Evolutionary conservation across 2,113 vertebrate genomes (phyloP).

Genomic region (Formicarius rufipectus): DNA sequence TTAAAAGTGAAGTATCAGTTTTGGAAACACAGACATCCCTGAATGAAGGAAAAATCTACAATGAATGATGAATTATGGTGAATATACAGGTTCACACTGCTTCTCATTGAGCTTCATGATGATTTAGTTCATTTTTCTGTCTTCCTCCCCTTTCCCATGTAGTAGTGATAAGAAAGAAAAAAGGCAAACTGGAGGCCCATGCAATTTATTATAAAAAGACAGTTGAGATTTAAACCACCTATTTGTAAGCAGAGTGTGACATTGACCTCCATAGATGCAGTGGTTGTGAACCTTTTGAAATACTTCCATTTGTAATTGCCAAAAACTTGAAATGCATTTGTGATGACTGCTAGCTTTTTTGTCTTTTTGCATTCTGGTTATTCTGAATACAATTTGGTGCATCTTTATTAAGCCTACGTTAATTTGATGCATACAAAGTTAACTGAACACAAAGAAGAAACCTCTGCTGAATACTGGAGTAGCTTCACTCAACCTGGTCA

Average conservation of each 20-base stretch:
- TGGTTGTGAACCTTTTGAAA: neutral
- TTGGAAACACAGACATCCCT: neutral
- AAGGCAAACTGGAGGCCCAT: neutral
- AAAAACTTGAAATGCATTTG: neutral
- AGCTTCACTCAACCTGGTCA: neutral
- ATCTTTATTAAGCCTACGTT: neutral
- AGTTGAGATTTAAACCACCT: neutral
- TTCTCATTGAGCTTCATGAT: neutral
- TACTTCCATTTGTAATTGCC: neutral
- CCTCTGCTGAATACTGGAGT: neutral
- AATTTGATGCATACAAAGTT: neutral
- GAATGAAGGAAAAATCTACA: neutral
- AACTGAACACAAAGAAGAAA: neutral
- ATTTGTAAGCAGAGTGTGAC: neutral
- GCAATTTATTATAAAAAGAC: neutral
- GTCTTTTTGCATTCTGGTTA: neutral
- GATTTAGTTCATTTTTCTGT: neutral
- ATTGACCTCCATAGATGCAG: neutral
- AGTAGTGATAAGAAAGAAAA: neutral
- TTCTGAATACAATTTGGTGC: neutral
- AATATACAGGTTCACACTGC: neutral
- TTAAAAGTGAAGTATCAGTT: neutral
- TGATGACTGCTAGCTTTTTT: neutral
- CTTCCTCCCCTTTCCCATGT: fast-evolving
- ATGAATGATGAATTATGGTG: neutral